Evolutionary conservation across 1,140 invertebrate genomes (phyloP).

Genomic region (Triops cancriformis): DNA sequence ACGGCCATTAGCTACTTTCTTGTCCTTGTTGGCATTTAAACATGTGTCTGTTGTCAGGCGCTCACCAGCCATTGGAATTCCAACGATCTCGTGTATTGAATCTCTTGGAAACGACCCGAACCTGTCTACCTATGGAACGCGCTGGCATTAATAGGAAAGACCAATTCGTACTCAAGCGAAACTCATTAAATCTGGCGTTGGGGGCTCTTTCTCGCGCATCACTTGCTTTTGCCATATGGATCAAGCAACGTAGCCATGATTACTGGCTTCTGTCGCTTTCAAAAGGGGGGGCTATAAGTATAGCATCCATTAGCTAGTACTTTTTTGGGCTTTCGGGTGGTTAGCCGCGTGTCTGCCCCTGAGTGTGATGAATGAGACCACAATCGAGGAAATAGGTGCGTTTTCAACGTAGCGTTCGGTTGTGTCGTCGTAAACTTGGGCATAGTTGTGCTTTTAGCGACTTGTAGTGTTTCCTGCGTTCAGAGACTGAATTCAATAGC

Average conservation of each 20-base stretch:
- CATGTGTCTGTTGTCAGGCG: conserved; percentile 9
- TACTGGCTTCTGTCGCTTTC: background rate
- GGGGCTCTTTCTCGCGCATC: background rate
- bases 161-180: conserved; percentile 8
- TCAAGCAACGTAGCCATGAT: background rate
- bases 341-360: background rate
- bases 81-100: background rate
- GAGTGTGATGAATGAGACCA: conserved; percentile 6
- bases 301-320: background rate
- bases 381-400: background rate
- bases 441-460: too few relatives aligned
- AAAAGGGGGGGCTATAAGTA: background rate
- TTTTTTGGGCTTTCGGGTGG: background rate
- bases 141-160: background rate
- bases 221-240: background rate
- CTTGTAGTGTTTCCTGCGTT: too few relatives aligned
- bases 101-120: background rate
- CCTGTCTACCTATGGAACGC: background rate
- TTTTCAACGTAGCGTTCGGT: too few relatives aligned
- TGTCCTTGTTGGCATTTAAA: conserved; percentile 10
- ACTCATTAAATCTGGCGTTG: background rate
- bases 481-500: too few relatives aligned
- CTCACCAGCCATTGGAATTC: background rate
- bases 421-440: too few relatives aligned
- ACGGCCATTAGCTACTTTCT: conserved; percentile 10